phyloP scores from a whole-genome alignment of 2,113 vertebrate species.

The Columba livia region DNA sequence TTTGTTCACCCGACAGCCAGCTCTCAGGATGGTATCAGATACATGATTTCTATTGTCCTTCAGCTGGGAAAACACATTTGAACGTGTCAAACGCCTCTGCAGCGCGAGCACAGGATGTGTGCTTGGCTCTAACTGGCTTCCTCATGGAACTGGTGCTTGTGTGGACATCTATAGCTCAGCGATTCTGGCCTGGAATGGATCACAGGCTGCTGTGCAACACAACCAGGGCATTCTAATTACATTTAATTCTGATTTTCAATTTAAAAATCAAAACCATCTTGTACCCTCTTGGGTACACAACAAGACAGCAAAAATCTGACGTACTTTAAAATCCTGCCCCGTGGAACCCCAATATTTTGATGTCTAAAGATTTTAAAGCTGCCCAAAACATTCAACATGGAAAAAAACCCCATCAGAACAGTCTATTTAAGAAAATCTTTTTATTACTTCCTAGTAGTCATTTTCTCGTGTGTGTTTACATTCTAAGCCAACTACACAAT shows the following conservation, averaged over 20 bases:
- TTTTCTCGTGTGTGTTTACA: constrained; percentile 41
- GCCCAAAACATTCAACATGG: not conserved
- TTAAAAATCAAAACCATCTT: not conserved
- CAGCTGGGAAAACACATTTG: not conserved
- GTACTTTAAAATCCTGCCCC: not conserved
- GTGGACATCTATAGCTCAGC: not conserved
- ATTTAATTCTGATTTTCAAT: not conserved
- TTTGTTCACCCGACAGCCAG: not conserved
- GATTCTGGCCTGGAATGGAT: not conserved
- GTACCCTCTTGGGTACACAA: not conserved
- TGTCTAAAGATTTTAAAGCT: not conserved
- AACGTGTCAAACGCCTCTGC: not conserved
- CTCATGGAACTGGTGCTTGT: not conserved
- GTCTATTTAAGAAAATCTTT: constrained; percentile 51
- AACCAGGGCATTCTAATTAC: not conserved
- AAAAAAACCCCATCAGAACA: not conserved
- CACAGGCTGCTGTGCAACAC: not conserved
- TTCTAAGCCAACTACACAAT: constrained; percentile 26
- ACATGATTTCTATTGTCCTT: not conserved
- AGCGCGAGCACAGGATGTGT: not conserved
- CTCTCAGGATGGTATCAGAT: not conserved
- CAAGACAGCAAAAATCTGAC: not conserved
- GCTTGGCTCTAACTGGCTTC: not conserved
- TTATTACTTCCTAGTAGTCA: constrained; percentile 49
- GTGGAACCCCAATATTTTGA: not conserved